phyloP scores from a whole-genome alignment of 2,797 vertebrate genomes.

The Rhinoraja longicauda region DNA sequence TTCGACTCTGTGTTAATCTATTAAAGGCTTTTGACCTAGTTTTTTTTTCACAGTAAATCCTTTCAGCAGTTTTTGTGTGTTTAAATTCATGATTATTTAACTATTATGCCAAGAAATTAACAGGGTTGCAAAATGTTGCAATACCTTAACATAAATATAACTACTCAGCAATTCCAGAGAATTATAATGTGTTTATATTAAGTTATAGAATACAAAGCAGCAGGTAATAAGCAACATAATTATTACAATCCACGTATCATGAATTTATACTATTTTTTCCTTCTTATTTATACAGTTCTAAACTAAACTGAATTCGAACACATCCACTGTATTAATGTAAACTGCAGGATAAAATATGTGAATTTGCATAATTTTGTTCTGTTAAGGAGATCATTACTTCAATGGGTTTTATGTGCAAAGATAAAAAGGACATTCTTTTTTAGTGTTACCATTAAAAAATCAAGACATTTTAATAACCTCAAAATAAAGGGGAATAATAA shows the following conservation, averaged over 20 bases:
- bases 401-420: not conserved
- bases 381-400: not conserved
- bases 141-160: not conserved
- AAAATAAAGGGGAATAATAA: slow-evolving; percentile 8
- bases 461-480: not conserved
- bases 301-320: slow-evolving; percentile 15
- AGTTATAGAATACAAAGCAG: not conserved
- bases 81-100: not conserved
- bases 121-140: not conserved
- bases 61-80: not conserved
- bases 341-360: not conserved
- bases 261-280: not conserved
- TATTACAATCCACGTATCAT: not conserved
- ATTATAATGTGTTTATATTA: slow-evolving; percentile 11
- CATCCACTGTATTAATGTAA: not conserved
- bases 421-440: slow-evolving; percentile 3
- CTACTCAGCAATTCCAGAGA: not conserved
- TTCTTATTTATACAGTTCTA: not conserved
- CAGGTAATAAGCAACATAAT: not conserved
- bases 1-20: not conserved
- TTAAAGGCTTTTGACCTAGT: not conserved
- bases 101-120: not conserved
- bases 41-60: not conserved
- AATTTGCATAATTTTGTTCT: not conserved
- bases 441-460: slow-evolving; percentile 9